Conservation (phyloP, 1,140 invertebrate genomes). For the Pogonomyrmex californicus region DNA sequence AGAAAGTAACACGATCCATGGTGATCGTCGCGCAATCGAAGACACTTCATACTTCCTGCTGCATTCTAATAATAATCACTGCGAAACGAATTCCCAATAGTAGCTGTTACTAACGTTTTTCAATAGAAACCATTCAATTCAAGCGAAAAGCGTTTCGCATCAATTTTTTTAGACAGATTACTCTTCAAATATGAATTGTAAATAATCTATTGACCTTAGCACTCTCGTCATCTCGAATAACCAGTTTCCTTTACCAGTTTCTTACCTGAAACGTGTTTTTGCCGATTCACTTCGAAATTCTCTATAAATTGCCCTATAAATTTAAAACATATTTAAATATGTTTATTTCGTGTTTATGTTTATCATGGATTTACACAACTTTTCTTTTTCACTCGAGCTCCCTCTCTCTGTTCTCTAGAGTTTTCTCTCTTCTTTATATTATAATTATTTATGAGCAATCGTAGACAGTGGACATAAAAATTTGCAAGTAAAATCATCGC, state of each 20-base stretch:
- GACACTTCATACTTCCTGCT: neutral
- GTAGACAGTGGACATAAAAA: neutral
- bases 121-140: neutral
- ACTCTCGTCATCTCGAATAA: neutral
- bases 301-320: neutral
- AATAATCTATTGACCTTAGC: neutral
- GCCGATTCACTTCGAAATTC: neutral
- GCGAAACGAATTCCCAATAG: neutral
- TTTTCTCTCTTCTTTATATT: neutral
- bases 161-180: constrained; percentile 1
- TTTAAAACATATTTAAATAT: neutral
- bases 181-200: neutral
- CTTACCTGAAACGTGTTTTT: neutral
- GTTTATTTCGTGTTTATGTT: neutral
- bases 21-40: neutral
- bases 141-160: neutral
- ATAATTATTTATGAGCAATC: neutral
- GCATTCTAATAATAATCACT: neutral
- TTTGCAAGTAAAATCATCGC: neutral
- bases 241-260: neutral
- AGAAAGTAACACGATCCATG: constrained; percentile 1
- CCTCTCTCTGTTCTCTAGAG: neutral
- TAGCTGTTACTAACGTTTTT: neutral
- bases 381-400: neutral
- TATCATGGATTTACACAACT: neutral